Base-by-base conservation (phyloP, 2,113 vertebrate species). In the zebrafish (Danio rerio) region DNA sequence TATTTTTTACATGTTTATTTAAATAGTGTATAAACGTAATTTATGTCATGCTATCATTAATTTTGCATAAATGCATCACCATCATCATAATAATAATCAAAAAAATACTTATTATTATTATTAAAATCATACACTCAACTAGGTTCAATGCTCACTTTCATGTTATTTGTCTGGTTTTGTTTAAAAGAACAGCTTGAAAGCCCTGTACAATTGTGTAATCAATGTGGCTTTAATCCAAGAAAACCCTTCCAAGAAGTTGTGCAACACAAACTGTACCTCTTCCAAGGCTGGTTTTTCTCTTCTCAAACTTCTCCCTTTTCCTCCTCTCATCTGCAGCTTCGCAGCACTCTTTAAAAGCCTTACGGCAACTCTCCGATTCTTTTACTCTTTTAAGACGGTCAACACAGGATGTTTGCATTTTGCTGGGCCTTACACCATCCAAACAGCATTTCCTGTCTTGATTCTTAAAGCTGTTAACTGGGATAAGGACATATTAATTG, bases 391-490 rank as follows among this genome's bases (percentile, higher is more conserved):
- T 81, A 15, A 76, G 40, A 56, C 89, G 81, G 3, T 70, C 31
- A 2, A 76, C 58, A 65, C 89, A 90, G 4, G 88, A 58, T 9
- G 7, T 4, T 0, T 9, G 11, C 81, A 59, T 20, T 42, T 53
- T 71, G 66, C 73, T 81, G 65, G 83, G 81, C 83, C 21, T 73
- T 0, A 70, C 65, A 0, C 89, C 73, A 5, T 77, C 80, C 15
- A 80, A 0, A 21, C 87, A 94, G 76, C 93, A 93, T 58, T 83
- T 90, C 8, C 10, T 87, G 21, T 89, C 66, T 5, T 4, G 0
- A 18, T 85, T 45, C 77, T 78, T 85, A 20, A 89, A 91, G 50
- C 56, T 86, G 63, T 80, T 90, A 58, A 84, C 93, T 94, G 84
- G 40, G n/a, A 16, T 62, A 9, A 47, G 13, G 6, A n/a, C 31